Evolutionary conservation across 1,140 invertebrate genomes (phyloP), one percentile per base, ranked within the genome.

Genomic region (Drosophila prosaltans): DNA sequence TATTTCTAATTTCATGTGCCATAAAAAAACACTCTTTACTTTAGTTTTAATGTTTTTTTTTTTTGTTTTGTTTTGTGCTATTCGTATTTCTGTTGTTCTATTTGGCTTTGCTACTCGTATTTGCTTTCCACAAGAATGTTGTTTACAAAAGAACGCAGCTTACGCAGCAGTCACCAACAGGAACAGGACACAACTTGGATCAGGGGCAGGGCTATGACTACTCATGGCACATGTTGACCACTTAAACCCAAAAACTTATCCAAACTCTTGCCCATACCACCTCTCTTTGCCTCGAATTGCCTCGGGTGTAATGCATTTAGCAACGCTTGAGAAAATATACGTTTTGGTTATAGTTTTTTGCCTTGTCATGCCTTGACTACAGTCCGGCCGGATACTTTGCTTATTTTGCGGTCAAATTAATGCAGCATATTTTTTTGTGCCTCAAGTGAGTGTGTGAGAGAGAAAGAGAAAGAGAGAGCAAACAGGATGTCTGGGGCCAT

Each of bases 341-440:
- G 54, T 63, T 58, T 24, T 39, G n/a, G 36, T 58, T 55, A 45
- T 40, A 55, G 68, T 58, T 51, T 51, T 51, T 8, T 51, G 45
- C 59, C 28, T 59, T 65, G 62, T 61, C 62, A 72, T 70, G 61
- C 58, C 71, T 45, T 39, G 26, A 30, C 16, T 16, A 16, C 16
- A 55, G 45, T 51, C 45, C 45, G 21, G 45, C 61, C 24, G 61
- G 67, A 70, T 76, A 58, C 62, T 86, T 75, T 65, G 67, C 74
- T 78, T 70, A 74, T 74, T 71, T 73, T 86, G 76, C 70, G 83
- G 82, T 88, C 51, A 86, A 88, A 80, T 84, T 80, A 84, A 78
- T 77, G 65, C 77, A 69, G 61, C 65, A 77, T 73, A 78, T 70
- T 75, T 75, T 58, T 75, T 26, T 63, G 41, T 64, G 8, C 54